Evolutionary conservation across 92 coral and sea anemone species (phyloP).

Genomic region (Palythoa grandis): DNA sequence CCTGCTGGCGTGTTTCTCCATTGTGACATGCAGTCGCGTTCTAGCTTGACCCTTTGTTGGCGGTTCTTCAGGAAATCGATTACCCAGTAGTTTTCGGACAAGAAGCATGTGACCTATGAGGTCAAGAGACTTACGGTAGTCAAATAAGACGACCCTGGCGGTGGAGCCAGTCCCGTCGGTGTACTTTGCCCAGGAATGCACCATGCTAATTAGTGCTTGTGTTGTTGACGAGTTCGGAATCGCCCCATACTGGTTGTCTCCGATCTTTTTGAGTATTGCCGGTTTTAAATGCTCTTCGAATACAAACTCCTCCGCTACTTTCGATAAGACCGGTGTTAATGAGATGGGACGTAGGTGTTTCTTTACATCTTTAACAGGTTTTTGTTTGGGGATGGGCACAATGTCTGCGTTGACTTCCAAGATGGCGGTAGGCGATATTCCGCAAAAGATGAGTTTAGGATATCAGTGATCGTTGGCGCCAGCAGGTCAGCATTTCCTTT

Average conservation of each 20-base stretch:
- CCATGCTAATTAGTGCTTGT: conserved; percentile 31
- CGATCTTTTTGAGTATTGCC: conserved; percentile 15
- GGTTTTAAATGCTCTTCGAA: conserved; percentile 1
- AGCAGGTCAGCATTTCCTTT: conserved; percentile 26
- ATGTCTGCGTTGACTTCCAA: conserved; percentile 16
- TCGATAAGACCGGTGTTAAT: neutral
- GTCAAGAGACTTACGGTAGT: conserved; percentile 7
- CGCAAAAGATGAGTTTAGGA: conserved; percentile 7
- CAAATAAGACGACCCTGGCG: conserved; percentile 15
- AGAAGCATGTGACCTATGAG: conserved; percentile 6
- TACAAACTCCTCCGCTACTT: conserved; percentile 27
- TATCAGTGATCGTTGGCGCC: conserved; percentile 6
- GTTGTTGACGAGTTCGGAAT: conserved; percentile 28
- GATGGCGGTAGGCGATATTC: conserved; percentile 14
- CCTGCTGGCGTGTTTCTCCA: too few relatives aligned
- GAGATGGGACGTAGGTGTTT: conserved; percentile 11
- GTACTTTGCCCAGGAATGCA: conserved; percentile 23
- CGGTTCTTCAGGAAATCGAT: too few relatives aligned
- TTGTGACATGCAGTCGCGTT: too few relatives aligned
- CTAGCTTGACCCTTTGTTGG: too few relatives aligned
- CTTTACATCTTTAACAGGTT: conserved; percentile 16
- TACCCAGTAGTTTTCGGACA: too few relatives aligned
- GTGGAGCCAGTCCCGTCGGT: conserved; percentile 29
- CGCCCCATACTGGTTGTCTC: conserved; percentile 14
- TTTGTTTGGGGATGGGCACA: conserved; percentile 24